Conservation (phyloP, 1,140 invertebrate species). For the Ooceraea biroi region DNA sequence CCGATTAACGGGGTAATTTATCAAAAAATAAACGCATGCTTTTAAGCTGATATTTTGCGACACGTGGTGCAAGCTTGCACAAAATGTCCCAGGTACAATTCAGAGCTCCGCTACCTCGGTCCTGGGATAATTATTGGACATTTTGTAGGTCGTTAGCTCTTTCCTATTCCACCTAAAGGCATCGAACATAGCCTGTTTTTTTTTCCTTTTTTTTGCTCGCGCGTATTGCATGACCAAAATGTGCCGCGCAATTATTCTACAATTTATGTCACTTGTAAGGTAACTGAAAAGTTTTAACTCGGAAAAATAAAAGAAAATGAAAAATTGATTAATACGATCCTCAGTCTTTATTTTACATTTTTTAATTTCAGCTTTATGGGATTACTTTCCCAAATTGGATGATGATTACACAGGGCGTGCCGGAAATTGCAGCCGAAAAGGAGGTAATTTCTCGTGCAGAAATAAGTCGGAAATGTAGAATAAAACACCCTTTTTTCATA, state of each 20-base stretch:
- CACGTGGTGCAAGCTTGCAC: constrained; percentile 71
- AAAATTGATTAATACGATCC: not conserved
- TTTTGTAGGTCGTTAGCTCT: constrained; percentile 53
- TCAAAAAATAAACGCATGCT: constrained; percentile 82
- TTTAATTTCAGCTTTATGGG: not conserved
- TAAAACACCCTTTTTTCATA: too few species aligned
- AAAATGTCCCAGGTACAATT: constrained; percentile 68
- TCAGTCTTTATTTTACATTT: not conserved
- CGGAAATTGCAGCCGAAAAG: too few species aligned
- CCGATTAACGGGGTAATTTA: constrained; percentile 80
- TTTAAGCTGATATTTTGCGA: constrained; percentile 81
- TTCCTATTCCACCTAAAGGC: constrained; percentile 38
- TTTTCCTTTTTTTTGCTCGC: constrained; percentile 8
- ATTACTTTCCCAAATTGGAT: not conserved
- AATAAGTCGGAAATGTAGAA: too few species aligned
- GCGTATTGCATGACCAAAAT: constrained; percentile 3
- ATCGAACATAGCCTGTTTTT: not conserved
- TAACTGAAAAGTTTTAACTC: not conserved
- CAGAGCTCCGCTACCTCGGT: constrained; percentile 67
- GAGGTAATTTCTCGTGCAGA: too few species aligned
- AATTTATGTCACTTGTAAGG: constrained; percentile 30
- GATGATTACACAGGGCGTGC: too few species aligned
- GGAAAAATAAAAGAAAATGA: not conserved
- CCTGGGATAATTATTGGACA: constrained; percentile 51
- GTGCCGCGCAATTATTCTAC: constrained; percentile 31